Base-by-base conservation (phyloP, 2,113 vertebrate species). In the Mixornis gularis region DNA sequence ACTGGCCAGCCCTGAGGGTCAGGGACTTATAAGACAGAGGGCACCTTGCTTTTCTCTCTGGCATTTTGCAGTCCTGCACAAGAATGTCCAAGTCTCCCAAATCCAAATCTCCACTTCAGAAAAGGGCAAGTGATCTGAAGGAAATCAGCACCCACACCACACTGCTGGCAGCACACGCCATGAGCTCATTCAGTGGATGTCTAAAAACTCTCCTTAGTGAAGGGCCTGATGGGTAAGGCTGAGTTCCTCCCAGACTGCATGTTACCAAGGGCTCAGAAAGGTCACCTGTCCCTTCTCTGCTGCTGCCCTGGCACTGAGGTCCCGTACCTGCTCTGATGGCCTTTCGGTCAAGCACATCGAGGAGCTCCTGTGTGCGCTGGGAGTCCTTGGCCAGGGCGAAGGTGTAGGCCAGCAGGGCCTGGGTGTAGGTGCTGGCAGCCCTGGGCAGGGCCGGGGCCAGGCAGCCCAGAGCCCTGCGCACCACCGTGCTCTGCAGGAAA, bases 381-480 rank as follows among this genome's bases (percentile, higher is more conserved):
- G 17, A 64, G 43, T 97, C 96, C 68, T 89, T 70, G 51, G 98
- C 98, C 89, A 99, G 97, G n/a, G 98, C 95, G 7, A 99, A 99
- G 86, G 98, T 98, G 93, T 99, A 99, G 62, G 98, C 98, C 85
- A 98, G 68, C 79, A 99, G 97, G 3, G 98, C 98, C 13, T 97
- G 97, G 43, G 97, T 97, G 83, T 99, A 98, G 27, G 97, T 78
- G 77, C 98, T 97, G 85, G 95, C 85, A 62, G 96, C 34, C 64
- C 73, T 64, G n/a, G 41, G 24, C 3, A 87, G 34, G 24, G 96
- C 93, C 2, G 7, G 40, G 83, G 91, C 90, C 7, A 99, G 92
- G 72, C 98, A 99, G 22, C 27, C 68, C 29, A 99, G 97, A 72
- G 98, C 95, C 14, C 69, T 97, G 41, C 21, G 74, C 10, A 99